Evolutionary conservation across 1,140 invertebrate genomes (phyloP), one percentile per base, ranked within the genome.

Genomic region (Drosophila rhopaloa): DNA sequence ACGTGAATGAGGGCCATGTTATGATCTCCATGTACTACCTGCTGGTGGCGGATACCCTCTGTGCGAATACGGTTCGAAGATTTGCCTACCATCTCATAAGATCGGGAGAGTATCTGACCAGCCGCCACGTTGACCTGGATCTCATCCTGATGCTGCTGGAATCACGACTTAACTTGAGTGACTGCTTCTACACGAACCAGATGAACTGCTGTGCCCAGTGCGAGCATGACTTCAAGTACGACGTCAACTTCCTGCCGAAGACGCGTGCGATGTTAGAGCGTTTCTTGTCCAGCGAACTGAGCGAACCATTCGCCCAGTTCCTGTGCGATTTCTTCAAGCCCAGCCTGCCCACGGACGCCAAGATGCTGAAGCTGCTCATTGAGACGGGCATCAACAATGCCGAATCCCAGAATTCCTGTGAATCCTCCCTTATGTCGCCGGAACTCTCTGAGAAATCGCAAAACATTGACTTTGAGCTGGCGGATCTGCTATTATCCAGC

Each of bases 21-120:
- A 97, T 98, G 94, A 94, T 98, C 24, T 96, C 97, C 7, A 96
- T 98, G 94, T 95, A 96, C 84, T 97, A 97, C 76, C 95, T 97
- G 3, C 91, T 95, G 1, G 93, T 92, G 5, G 85, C 91, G 10
- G 92, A 93, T 6, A 92, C 91, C 0, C 56, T 93, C 7, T 93
- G 92, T 43, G 90, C 92, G 2, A 93, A 92, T 50, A 88, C 75
- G 3, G 92, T 93, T 3, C 78, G 91, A 0, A 54, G 75, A 7
- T 93, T 92, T 16, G 80, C 86, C 32, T 92, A 91, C 60, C 92
- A 93, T 63, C 60, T 93, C 7, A 86, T 92, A 5, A 89, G 92
- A 13, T 80, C 80, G 0, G 91, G 82, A 1, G 91, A 93, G 56
- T 92, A 88, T 70, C 54, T 92, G 8, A 86, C 76, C 41, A 91